Conservation (phyloP, 2,797 vertebrate genomes). For the Enteromius radiatus region DNA sequence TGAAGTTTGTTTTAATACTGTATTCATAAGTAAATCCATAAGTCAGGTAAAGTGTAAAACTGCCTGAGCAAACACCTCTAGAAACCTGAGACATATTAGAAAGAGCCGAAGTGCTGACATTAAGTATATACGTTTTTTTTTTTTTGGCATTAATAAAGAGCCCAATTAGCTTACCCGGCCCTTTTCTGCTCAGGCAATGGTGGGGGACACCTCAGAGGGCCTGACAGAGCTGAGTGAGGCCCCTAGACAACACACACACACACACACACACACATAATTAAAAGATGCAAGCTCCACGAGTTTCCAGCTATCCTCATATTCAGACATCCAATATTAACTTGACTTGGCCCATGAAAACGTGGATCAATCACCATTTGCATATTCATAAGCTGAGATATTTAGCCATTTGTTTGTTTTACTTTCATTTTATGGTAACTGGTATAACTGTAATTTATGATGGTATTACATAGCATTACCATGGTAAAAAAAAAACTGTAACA, state of each 20-base stretch:
- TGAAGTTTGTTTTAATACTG: neutral
- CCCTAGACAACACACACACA: slow-evolving; percentile 76
- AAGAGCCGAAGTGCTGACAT: slow-evolving; percentile 49
- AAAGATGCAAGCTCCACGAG: slow-evolving; percentile 51
- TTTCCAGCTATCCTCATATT: slow-evolving; percentile 38
- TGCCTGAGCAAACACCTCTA: slow-evolving; percentile 44
- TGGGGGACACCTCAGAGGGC: slow-evolving; percentile 65
- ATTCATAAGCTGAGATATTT: slow-evolving; percentile 49
- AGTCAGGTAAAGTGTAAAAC: slow-evolving; percentile 31
- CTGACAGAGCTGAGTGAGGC: slow-evolving; percentile 74
- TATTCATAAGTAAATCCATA: slow-evolving; percentile 28
- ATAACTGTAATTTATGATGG: too few species aligned
- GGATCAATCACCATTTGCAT: slow-evolving; percentile 57
- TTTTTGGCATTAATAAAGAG: slow-evolving; percentile 71
- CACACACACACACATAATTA: slow-evolving; percentile 43
- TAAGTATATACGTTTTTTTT: neutral
- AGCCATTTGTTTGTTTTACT: slow-evolving; percentile 7
- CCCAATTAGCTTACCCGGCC: slow-evolving; percentile 77
- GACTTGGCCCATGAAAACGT: slow-evolving; percentile 25
- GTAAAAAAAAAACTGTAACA: too few species aligned
- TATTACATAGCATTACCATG: too few species aligned
- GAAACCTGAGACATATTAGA: slow-evolving; percentile 46
- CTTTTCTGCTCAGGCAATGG: slow-evolving; percentile 73
- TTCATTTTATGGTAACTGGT: slow-evolving; percentile 9
- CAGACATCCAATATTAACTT: slow-evolving; percentile 37